Evolutionary conservation across 2,113 vertebrate species (phyloP).

Genomic region (Brienomyrus brachyistius): DNA sequence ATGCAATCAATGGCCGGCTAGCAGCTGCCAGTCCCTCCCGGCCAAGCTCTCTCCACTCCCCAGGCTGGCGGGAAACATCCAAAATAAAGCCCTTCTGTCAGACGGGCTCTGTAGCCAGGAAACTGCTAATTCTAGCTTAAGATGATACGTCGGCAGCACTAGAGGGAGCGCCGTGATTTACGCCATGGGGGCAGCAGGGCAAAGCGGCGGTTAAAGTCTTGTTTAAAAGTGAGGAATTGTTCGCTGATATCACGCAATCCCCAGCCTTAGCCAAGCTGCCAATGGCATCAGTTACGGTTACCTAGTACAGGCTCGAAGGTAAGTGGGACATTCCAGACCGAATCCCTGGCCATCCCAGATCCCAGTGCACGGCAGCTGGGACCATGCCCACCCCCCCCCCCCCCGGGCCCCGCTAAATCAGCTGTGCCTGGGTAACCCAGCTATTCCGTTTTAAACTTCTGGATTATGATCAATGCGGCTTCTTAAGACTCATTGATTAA

Average conservation of each 20-base stretch:
- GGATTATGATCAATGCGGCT: conserved; percentile 84
- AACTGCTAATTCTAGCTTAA: conserved; percentile 52
- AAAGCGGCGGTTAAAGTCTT: background rate
- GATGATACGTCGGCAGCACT: conserved; percentile 9
- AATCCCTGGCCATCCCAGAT: background rate
- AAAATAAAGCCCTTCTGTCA: conserved; percentile 41
- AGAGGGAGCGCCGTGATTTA: background rate
- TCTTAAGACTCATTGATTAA: conserved; percentile 93
- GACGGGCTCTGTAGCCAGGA: conserved; percentile 56
- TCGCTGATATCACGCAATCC: conserved; percentile 20
- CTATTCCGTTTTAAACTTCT: conserved; percentile 64
- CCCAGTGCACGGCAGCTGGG: background rate
- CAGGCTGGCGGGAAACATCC: background rate
- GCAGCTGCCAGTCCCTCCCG: conserved; percentile 75
- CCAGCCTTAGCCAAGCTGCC: background rate
- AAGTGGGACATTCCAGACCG: background rate
- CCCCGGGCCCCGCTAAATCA: background rate
- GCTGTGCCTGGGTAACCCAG: conserved; percentile 28
- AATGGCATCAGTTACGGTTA: conserved; percentile 22
- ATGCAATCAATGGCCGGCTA: conserved; percentile 98
- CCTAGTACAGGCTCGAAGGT: background rate
- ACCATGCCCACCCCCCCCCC: background rate
- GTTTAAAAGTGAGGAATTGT: conserved; percentile 18
- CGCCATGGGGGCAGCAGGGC: background rate
- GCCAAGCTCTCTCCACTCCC: conserved; percentile 39